A percentile compares a stretch with the other conserved stretches of the same genome.
Evolutionary conservation across 2,113 vertebrate species (phyloP).

Genomic region (Oxygymnocypris stewartii): DNA sequence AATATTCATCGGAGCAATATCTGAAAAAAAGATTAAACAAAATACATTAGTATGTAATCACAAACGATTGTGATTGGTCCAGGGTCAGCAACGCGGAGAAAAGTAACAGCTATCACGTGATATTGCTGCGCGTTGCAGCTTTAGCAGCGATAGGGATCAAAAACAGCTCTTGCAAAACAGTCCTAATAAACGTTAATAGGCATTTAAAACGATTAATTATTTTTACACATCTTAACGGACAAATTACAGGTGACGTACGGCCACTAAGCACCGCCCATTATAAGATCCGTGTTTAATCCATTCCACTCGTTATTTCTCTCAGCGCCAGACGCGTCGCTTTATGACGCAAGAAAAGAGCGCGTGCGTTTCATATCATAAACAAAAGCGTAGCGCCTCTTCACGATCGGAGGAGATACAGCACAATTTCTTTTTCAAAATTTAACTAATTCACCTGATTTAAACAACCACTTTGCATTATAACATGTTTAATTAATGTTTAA

Average conservation of each 20-base stretch:
- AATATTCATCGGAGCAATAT: neutral
- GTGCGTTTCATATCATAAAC: neutral
- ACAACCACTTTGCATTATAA: no score
- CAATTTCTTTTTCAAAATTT: neutral
- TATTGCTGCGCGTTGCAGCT: no score
- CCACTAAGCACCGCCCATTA: neutral
- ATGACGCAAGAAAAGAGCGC: neutral
- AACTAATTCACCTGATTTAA: no score
- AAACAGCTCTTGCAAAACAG: neutral
- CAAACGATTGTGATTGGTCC: neutral
- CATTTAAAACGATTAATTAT: neutral
- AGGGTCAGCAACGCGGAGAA: neutral
- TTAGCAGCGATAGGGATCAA: neutral
- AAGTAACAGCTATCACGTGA: neutral
- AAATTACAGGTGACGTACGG: neutral
- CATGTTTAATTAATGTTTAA: no score
- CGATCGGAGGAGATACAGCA: constrained; percentile 12
- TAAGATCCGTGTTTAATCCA: neutral
- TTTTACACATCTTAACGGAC: neutral
- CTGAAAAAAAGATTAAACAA: neutral
- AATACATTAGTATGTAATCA: neutral
- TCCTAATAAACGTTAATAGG: neutral
- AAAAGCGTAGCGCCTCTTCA: neutral
- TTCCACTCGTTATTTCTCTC: neutral
- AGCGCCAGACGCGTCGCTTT: neutral